Evolutionary conservation across 92 coral and sea anemone species (phyloP), one percentile per base, ranked within the genome.

Genomic region (Paragorgia papillata): DNA sequence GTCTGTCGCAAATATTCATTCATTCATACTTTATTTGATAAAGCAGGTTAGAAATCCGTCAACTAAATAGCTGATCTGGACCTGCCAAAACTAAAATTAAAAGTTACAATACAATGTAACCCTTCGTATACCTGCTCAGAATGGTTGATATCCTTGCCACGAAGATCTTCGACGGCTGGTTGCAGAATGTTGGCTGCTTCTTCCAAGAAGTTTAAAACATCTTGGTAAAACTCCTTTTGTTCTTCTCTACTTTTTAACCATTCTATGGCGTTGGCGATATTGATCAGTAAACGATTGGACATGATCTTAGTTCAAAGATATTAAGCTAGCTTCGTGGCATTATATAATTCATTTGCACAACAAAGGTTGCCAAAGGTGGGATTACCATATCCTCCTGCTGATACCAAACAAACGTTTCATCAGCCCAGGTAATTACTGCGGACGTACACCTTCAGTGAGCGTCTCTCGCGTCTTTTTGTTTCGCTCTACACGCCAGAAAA

Each of bases 251-350:
- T 35, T 20, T 25, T 53, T 49, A 70, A 50, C 62, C 77, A 70
- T 33, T 53, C 77, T 19, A 70, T 27, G 24, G 59, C 60, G 55
- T 44, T 43, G 3, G 40, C 40, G 9, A 68, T 68, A 28, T 68
- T 68, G 34, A 70, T 50, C 29, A 70, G 77, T 40, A 53, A 70
- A 44, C 75, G 75, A 29, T 68, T 68, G 24, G 75, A 24, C 75
- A 68, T 68, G 1, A 25, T 68, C n/a, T 40, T 27, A 64, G 21
- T 37, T 40, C 15, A 34, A 19, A 39, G 35, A 5, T 44, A 22
- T 43, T 68, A 24, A 66, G 26, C 33, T 25, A 8, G 30, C 29
- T 68, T n/a, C 10, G 31, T 9, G 71, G 51, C n/a, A 3, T n/a
- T 8, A 6, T 46, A 2, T 20, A 17, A 1, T 15, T 62, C 43